A percentile compares a stretch with the other conserved stretches of the same genome.
phyloP scores from a whole-genome alignment of 1,140 invertebrate genomes.

The Nomia melanderi region DNA sequence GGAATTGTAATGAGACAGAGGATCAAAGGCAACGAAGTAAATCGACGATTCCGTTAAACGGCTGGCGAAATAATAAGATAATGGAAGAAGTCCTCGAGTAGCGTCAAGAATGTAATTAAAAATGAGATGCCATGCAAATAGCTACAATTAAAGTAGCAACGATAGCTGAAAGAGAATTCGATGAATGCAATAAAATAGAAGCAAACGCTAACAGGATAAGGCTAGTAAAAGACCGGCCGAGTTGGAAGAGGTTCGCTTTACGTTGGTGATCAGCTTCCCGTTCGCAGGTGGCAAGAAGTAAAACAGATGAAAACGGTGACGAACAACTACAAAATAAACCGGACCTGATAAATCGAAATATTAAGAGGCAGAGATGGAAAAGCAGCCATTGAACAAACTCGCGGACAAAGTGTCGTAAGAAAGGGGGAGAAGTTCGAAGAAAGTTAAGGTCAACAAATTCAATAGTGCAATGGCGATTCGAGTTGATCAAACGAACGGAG shows the following conservation, averaged over 20 bases:
- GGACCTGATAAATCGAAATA: background rate
- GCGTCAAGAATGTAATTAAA: background rate
- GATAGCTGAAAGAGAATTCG: slow-evolving; percentile 1
- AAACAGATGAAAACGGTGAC: slow-evolving; percentile 6
- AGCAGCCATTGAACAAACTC: too few species aligned
- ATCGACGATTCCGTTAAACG: background rate
- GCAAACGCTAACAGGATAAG: slow-evolving; percentile 13
- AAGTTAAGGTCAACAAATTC: background rate
- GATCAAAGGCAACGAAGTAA: background rate
- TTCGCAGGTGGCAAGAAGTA: background rate
- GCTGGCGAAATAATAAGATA: background rate
- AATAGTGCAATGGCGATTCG: too few species aligned
- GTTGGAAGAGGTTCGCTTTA: background rate
- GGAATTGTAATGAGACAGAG: background rate
- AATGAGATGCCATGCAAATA: background rate
- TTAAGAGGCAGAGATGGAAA: background rate
- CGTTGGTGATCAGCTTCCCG: background rate
- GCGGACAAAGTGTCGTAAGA: too few species aligned
- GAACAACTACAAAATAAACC: slow-evolving; percentile 3
- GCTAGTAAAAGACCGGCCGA: background rate
- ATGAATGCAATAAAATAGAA: slow-evolving; percentile 15
- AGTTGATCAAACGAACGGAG: too few species aligned
- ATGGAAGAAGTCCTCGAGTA: background rate
- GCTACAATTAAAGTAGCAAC: slow-evolving; percentile 12
- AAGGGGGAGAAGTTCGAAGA: too few species aligned